Evolutionary conservation across 1,140 invertebrate genomes (phyloP).

Genomic region (Aphaenogaster floridana): DNA sequence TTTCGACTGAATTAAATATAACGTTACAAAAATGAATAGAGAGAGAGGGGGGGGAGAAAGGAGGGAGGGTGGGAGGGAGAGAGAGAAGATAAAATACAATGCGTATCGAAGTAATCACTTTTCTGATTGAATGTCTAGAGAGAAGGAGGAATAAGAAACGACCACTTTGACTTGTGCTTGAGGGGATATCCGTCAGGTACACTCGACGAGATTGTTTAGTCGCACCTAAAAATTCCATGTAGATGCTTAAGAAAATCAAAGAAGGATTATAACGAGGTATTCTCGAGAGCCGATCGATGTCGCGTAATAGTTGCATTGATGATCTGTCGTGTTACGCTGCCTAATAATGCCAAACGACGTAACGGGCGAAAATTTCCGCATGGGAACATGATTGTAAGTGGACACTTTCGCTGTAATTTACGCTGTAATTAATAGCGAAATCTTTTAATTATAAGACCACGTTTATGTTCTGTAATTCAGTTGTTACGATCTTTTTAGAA

Average conservation of each 20-base stretch:
- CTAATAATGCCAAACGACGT: conserved; percentile 21
- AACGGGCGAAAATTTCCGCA: neutral
- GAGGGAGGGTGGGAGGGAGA: neutral
- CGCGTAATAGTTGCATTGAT: conserved; percentile 25
- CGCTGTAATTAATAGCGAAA: conserved; percentile 1
- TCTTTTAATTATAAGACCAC: neutral
- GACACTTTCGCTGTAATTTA: neutral
- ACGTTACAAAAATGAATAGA: neutral
- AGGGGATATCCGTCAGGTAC: conserved; percentile 18
- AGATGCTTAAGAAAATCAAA: conserved; percentile 54
- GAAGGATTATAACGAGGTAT: conserved; percentile 44
- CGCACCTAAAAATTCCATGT: conserved; percentile 1
- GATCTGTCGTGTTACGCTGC: neutral
- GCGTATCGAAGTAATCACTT: conserved; percentile 27
- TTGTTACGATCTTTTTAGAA: neutral
- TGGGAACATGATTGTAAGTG: neutral
- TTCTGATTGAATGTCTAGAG: conserved; percentile 28
- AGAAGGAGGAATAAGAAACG: neutral
- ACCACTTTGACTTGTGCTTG: conserved; percentile 20
- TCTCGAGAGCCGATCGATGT: conserved; percentile 16
- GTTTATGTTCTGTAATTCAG: neutral
- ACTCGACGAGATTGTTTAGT: conserved; percentile 55
- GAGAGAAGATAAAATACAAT: neutral
- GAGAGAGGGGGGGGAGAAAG: neutral
- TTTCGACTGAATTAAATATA: conserved; percentile 5